phyloP scores from a whole-genome alignment of 2,888 invertebrate genomes.

The Tetheella fluctuosa region DNA sequence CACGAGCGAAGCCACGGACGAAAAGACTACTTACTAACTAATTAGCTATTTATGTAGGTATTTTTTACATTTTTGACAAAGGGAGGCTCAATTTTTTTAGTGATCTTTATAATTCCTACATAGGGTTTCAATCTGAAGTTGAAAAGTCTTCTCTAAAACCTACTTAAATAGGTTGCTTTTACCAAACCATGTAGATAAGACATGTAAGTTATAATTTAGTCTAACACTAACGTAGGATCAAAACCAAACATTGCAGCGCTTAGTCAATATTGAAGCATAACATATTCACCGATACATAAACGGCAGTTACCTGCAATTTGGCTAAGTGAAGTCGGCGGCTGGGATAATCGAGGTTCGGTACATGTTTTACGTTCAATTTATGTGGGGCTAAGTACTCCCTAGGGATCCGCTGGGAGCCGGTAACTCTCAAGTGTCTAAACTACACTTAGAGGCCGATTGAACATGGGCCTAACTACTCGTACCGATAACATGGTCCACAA shows the following conservation, averaged over 20 bases:
- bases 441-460: slow-evolving; percentile 6
- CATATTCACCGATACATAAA: slow-evolving; percentile 4
- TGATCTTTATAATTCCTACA: no score
- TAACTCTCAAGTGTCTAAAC: slow-evolving; percentile 7
- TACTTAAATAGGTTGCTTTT: no score
- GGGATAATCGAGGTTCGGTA: slow-evolving; percentile 16
- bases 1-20: no score
- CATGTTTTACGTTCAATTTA: slow-evolving; percentile 25
- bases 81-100: no score
- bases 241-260: not conserved
- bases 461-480: not conserved
- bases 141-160: no score
- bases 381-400: slow-evolving; percentile 24
- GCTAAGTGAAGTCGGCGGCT: slow-evolving; percentile 18
- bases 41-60: no score
- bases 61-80: no score
- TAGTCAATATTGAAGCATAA: not conserved
- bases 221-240: no score
- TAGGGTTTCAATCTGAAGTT: no score
- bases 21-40: no score
- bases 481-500: not conserved
- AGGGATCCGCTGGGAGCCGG: slow-evolving; percentile 21
- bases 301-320: slow-evolving; percentile 14
- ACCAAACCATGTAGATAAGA: no score
- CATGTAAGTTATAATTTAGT: no score